Evolutionary conservation across 2,888 invertebrate genomes (phyloP), one percentile per base, ranked within the genome.

Genomic region (Brachypterus glaber): DNA sequence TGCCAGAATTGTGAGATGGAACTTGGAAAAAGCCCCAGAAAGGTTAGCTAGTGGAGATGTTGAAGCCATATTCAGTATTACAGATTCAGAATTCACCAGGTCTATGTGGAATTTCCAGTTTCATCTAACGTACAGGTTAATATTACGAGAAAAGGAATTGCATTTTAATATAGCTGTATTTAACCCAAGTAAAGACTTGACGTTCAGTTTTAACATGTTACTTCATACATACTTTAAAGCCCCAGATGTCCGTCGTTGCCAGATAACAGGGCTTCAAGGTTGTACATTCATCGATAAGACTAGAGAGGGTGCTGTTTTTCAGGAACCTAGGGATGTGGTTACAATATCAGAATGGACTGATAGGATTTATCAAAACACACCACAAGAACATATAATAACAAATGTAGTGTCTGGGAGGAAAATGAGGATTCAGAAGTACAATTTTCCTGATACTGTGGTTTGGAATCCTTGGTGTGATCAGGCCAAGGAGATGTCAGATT

Each of bases 401-500:
- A 91, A 91, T 67, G 88, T 90, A 30, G 90, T 89, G 36, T 89
- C 89, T 47, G 88, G 89, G 1, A 73, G 90, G 44, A 89, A 89
- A 70, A 88, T 93, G 85, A 76, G 87, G 59, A 79, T 95, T 60
- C 86, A 87, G 66, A 93, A 93, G 68, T 87, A 87, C 66, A 92
- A 93, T 69, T 88, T 95, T 62, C 90, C 92, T 1, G 93, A 93
- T 59, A 91, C 92, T 70, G 95, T 95, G 48, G 79, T 95, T 48
- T 96, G 95, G 95, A 95, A 95, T 72, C 95, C 95, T 0, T 95
- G 95, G 95, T 71, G 82, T 48, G 91, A 92, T 55, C 86, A 85
- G 64, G 92, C 93, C 16, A 83, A 88, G 54, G 89, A 89, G 62
- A 88, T 93, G 70, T 74, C 80, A 2, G 95, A 95, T 68, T 91